A percentile compares a stretch with the other conserved stretches of the same genome.
phyloP scores from a whole-genome alignment of 1,140 invertebrate genomes.

The Wiebesia pumilae region DNA sequence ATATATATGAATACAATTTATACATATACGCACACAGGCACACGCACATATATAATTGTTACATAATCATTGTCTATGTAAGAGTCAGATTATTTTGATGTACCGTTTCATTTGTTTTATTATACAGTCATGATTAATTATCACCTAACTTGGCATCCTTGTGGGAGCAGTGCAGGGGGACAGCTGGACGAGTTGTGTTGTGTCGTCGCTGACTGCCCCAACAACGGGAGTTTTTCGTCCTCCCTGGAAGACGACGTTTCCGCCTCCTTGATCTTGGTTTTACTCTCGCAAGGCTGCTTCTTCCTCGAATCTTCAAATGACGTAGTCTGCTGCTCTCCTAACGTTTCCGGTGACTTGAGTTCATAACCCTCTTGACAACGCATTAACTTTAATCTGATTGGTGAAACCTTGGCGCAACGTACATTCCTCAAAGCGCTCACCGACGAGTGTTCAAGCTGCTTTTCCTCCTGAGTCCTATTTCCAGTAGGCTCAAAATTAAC shows the following conservation, averaged over 20 bases:
- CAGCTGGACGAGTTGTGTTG: constrained; percentile 66
- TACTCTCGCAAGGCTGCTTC: constrained; percentile 52
- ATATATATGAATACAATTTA: constrained; percentile 61
- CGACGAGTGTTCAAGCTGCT: constrained; percentile 64
- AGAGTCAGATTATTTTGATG: constrained; percentile 34
- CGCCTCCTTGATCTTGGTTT: constrained; percentile 50
- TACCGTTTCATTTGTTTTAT: constrained; percentile 62
- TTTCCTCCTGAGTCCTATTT: constrained; percentile 62
- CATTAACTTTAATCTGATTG: constrained; percentile 87
- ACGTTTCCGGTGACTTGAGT: constrained; percentile 70
- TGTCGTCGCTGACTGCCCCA: constrained; percentile 52
- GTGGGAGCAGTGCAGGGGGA: constrained; percentile 79
- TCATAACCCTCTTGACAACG: constrained; percentile 84
- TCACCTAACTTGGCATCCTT: constrained; percentile 92
- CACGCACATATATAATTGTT: constrained; percentile 47
- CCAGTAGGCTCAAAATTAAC: background rate
- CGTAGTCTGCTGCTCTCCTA: background rate
- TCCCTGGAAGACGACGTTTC: constrained; percentile 57
- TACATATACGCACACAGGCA: constrained; percentile 61
- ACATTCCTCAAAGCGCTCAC: constrained; percentile 74
- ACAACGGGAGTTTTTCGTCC: constrained; percentile 35
- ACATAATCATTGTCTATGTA: constrained; percentile 44
- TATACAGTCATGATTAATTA: constrained; percentile 79
- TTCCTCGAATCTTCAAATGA: constrained; percentile 37
- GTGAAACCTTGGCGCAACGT: constrained; percentile 81